These are phyloP conservation scores for Caenorhabditis tropicalis DNA, from an alignment of 1,140 invertebrate genomes.

Conservation along the genomic window DNA sequence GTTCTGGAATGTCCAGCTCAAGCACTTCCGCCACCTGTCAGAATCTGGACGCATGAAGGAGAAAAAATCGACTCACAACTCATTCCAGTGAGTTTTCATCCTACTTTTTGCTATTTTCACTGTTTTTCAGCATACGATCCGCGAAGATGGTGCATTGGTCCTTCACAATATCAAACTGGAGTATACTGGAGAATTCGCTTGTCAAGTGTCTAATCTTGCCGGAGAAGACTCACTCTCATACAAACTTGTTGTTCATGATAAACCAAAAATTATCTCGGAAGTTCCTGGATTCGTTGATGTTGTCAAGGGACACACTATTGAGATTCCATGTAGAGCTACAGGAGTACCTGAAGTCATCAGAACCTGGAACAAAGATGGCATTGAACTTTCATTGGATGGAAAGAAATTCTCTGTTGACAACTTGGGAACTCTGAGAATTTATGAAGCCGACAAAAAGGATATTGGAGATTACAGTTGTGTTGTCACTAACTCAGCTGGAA, in stretches of 20 bases:
- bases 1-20: slow-evolving; percentile 62
- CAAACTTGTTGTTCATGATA: slow-evolving; percentile 56
- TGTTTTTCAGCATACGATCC: slow-evolving; percentile 44
- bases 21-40: slow-evolving; percentile 64
- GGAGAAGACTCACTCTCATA: slow-evolving; percentile 63
- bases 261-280: slow-evolving; percentile 64
- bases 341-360: slow-evolving; percentile 74
- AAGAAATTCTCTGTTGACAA: slow-evolving; percentile 43
- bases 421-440: slow-evolving; percentile 58
- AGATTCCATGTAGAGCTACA: slow-evolving; percentile 73
- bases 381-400: slow-evolving; percentile 50
- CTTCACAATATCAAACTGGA: slow-evolving; percentile 58
- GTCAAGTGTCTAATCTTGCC: slow-evolving; percentile 65
- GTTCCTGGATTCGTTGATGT: slow-evolving; percentile 57
- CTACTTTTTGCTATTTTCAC: not conserved
- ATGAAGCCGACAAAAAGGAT: slow-evolving; percentile 72
- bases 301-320: slow-evolving; percentile 59
- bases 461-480: slow-evolving; percentile 83
- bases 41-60: slow-evolving; percentile 67
- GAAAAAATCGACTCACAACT: slow-evolving; percentile 25
- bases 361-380: slow-evolving; percentile 72
- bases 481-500: slow-evolving; percentile 78
- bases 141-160: slow-evolving; percentile 60
- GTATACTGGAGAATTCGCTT: slow-evolving; percentile 58
- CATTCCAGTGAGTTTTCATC: slow-evolving; percentile 17